These are phyloP conservation scores for Drosophila paramelanica DNA, from an alignment of 2,888 invertebrate genomes.

Conservation along the genomic window DNA sequence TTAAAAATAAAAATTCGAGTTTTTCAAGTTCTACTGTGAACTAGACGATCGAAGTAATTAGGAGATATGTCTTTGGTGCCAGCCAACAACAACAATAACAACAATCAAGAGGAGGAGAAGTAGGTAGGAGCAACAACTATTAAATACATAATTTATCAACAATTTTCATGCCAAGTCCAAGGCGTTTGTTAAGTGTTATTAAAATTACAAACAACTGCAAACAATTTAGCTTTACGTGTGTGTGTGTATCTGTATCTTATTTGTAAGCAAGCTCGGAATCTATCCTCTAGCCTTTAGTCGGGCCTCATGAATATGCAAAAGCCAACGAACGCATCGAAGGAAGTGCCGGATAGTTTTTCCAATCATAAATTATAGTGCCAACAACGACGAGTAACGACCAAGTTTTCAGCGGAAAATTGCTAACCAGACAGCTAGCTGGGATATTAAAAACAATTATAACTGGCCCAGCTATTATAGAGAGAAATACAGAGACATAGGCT, in stretches of 20 bases:
- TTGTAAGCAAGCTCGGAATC: constrained; percentile 36
- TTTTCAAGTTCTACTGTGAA: constrained; percentile 15
- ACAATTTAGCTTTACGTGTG: constrained; percentile 20
- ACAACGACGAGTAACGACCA: constrained; percentile 24
- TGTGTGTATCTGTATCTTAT: constrained; percentile 25
- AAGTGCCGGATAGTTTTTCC: constrained; percentile 68
- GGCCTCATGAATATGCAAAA: constrained; percentile 70
- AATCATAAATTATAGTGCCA: constrained; percentile 58
- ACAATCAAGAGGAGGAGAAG: background rate
- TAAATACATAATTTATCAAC: constrained; percentile 75
- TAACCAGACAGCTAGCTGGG: constrained; percentile 27
- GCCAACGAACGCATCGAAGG: constrained; percentile 54
- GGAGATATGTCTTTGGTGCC: constrained; percentile 42
- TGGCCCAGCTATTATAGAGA: background rate
- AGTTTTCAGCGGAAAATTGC: constrained; percentile 58
- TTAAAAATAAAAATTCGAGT: constrained; percentile 7
- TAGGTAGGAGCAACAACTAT: constrained; percentile 39
- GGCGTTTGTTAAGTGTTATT: constrained; percentile 78
- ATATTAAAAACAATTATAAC: constrained; percentile 60
- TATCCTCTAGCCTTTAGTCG: constrained; percentile 24
- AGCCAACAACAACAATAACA: constrained; percentile 10
- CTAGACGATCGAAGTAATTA: constrained; percentile 16
- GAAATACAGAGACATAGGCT: background rate
- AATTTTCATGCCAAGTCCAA: constrained; percentile 78
- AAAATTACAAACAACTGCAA: constrained; percentile 62